Conservation (phyloP, 2,888 invertebrate species). For the Polydrusus tereticollis region DNA sequence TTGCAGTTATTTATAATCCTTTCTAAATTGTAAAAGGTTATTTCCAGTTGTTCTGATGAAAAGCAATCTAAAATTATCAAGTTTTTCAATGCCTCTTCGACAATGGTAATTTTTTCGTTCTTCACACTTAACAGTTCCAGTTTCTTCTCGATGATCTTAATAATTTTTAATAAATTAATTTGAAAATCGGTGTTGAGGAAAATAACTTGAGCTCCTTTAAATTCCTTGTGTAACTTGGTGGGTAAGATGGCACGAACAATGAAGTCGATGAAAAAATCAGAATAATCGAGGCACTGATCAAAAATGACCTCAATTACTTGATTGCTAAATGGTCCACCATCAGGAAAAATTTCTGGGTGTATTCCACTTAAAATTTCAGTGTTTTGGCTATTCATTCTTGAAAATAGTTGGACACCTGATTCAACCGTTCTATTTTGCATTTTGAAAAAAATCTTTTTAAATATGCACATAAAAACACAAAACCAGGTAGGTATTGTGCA, state of each 20-base stretch:
- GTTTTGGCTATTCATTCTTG: slow-evolving; percentile 53
- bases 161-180: slow-evolving; percentile 56
- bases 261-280: slow-evolving; percentile 57
- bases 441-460: neutral
- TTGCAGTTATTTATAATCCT: slow-evolving; percentile 53
- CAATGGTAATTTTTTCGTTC: slow-evolving; percentile 46
- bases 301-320: slow-evolving; percentile 57
- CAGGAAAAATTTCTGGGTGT: slow-evolving; percentile 54
- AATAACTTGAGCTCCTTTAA: slow-evolving; percentile 56
- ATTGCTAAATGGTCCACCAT: slow-evolving; percentile 54
- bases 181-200: slow-evolving; percentile 57
- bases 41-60: slow-evolving; percentile 54
- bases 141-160: slow-evolving; percentile 56
- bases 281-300: slow-evolving; percentile 50
- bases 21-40: slow-evolving; percentile 56
- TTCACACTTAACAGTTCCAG: slow-evolving; percentile 50
- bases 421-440: slow-evolving; percentile 50
- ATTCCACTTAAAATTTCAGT: slow-evolving; percentile 50
- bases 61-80: slow-evolving; percentile 57
- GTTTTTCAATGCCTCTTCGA: slow-evolving; percentile 56
- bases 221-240: slow-evolving; percentile 50
- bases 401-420: slow-evolving; percentile 59
- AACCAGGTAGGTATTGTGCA: too few species aligned
- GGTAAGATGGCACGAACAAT: slow-evolving; percentile 57
- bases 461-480: neutral